Base-by-base conservation (phyloP, 2,888 invertebrate species). In the Cheilosia vernalis region DNA sequence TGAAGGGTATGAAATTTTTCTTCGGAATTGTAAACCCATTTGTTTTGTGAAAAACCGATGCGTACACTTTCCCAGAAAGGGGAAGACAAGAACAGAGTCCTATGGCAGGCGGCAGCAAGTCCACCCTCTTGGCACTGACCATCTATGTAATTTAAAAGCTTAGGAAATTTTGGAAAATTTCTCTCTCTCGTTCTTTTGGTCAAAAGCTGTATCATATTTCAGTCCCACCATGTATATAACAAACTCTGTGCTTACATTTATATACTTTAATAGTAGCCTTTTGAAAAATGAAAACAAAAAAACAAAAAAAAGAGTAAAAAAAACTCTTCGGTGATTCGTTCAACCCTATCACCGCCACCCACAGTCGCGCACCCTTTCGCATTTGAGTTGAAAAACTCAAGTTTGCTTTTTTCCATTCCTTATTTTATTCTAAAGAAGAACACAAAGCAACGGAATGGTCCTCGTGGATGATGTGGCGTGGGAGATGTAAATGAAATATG, bases 401-500 rank as follows among this genome's bases (percentile, higher is more conserved):
- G 87, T 87, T 87, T 78, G 30, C 51, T 56, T 63, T 49, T 47
- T 13, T 80, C 24, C 49, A 40, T 81, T 78, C 70, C 74, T 69
- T 72, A 56, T 78, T 87, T 87, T 80, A 80, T 74, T 81, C 81
- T 33, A 63, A 80, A 81, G 80, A 76, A 77, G 60, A 73, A 74
- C 67, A 77, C 77, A 76, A 56, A 70, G 53, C 69, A 4, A 73
- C 27, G 64, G 58, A 72, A 64, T 60, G 74, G 73, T 70, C 69
- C 81, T 79, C 74, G 70, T 67, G 67, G 78, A 81, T 66, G 74
- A 40, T 27, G 27, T 58, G 77, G 87, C 87, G 87, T 87, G 87
- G 87, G 88, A 87, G 88, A 85, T 87, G 87, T 87, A 88, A 87
- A 88, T 88, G 87, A 87, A 88, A 88, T 87, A 88, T 88, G 88